A percentile compares a stretch with the other conserved stretches of the same genome.
Evolutionary conservation across 2,113 vertebrate species (phyloP).

Genomic region (Phasianus colchicus): DNA sequence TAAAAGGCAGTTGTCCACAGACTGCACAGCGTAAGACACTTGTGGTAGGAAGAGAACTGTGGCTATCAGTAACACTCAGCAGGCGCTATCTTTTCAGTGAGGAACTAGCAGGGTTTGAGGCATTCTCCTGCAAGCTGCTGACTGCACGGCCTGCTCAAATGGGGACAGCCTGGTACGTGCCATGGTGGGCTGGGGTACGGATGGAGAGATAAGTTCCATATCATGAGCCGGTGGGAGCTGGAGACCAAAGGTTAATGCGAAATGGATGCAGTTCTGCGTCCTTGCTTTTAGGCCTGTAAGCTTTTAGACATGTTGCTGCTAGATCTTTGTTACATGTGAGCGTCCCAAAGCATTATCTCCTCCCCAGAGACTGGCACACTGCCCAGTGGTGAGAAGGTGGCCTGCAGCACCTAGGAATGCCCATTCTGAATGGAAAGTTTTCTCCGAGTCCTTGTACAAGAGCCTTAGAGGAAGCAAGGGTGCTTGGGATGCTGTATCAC

Average conservation of each 20-base stretch:
- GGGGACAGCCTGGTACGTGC: background rate
- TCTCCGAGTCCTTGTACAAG: slow-evolving; percentile 1
- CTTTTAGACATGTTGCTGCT: background rate
- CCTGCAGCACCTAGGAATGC: background rate
- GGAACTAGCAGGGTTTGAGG: background rate
- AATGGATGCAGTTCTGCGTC: background rate
- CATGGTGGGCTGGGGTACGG: background rate
- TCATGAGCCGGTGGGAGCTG: background rate
- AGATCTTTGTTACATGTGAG: background rate
- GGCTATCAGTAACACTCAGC: background rate
- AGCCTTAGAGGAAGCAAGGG: background rate
- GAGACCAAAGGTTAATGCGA: background rate
- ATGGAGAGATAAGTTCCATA: background rate
- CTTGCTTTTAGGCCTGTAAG: background rate
- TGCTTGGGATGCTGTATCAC: background rate
- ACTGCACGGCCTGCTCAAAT: background rate
- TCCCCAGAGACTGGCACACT: background rate
- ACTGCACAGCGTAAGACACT: background rate
- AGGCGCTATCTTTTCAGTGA: background rate
- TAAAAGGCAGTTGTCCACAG: background rate
- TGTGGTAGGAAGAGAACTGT: background rate
- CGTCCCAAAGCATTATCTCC: slow-evolving; percentile 25
- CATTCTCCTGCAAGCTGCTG: background rate
- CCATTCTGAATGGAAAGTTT: background rate
- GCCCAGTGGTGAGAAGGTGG: background rate